Base-by-base conservation (phyloP, 1,140 invertebrate genomes). In the Dolichoris vasculosae region DNA sequence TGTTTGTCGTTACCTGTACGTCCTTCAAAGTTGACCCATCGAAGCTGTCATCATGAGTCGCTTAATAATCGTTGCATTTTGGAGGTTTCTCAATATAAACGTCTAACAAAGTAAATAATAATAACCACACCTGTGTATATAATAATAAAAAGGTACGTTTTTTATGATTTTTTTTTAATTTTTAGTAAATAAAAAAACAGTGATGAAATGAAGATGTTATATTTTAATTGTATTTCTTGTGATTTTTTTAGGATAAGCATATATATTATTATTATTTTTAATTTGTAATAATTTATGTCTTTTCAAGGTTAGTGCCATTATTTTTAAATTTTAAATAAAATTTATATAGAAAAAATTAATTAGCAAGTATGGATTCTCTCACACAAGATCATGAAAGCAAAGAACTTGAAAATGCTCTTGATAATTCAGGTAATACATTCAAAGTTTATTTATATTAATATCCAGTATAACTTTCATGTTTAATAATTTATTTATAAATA, bases 321-420 rank as follows among this genome's bases (percentile, higher is more conserved):
- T n/a, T 59, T 79, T 51, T 15, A 48, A 35, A 13, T n/a, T 59
- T 79, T 51, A n/a, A 48, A 35, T 7, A 43, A 46, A 43, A 80
- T 13, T 83, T 83, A n/a, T 13, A 51, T 15, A 35, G 7, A 43
- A 43, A 55, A 79, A 51, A 73, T 55, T 80, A 35, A 63, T 38
- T 35, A 75, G 6, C n/a, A 64, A 86, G 0, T 35, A 86, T 86
- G 86, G 82, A 84, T 35, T 75, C 64, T 26, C 20, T 43, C 40
- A 26, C 13, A 30, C 55, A 86, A 38, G 67, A 86, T 86, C 35
- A n/a, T 59, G 69, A 84, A 40, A 81, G 48, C 69, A 86, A 84
- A 84, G 86, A 83, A 76, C 3, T 43, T 43, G 38, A 81, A 55
- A 75, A 11, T 6, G 32, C 67, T 73, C 26, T 51, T 40, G 63